phyloP scores from a whole-genome alignment of 2,113 vertebrate species.

The Uropsilus gracilis region DNA sequence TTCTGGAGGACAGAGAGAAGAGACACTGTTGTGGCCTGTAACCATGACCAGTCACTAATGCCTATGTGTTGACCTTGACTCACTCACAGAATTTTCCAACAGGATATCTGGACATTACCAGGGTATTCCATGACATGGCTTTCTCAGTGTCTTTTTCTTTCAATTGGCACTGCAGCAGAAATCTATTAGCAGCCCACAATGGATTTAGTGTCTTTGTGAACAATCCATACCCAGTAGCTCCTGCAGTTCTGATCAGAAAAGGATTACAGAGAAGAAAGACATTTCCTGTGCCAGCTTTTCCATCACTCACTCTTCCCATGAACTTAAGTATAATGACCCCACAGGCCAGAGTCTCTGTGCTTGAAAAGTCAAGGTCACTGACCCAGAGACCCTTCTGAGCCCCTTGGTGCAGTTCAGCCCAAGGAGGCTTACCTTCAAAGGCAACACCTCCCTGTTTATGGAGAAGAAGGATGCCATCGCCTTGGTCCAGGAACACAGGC shows the following conservation, averaged over 20 bases:
- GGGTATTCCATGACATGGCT: neutral
- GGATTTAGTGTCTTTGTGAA: neutral
- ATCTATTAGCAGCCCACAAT: neutral
- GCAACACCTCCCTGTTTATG: constrained; percentile 97
- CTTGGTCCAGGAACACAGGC: constrained; percentile 97
- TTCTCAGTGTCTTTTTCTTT: neutral
- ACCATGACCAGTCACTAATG: neutral
- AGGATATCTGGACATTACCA: neutral
- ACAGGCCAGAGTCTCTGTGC: neutral
- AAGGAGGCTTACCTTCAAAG: constrained; percentile 90
- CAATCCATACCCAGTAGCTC: neutral
- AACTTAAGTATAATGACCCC: neutral
- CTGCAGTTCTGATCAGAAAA: neutral
- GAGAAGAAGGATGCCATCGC: constrained; percentile 96
- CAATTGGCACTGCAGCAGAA: neutral
- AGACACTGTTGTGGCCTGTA: neutral
- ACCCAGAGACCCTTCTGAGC: neutral
- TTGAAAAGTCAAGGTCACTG: neutral
- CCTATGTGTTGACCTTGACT: neutral
- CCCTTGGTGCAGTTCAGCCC: fast-evolving
- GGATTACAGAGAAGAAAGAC: neutral
- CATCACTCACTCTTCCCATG: neutral
- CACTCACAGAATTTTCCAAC: neutral
- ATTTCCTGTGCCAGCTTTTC: no score
- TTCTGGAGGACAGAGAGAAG: neutral